Evolutionary conservation across 2,888 invertebrate species (phyloP).

Genomic region (Meloe dianella): DNA sequence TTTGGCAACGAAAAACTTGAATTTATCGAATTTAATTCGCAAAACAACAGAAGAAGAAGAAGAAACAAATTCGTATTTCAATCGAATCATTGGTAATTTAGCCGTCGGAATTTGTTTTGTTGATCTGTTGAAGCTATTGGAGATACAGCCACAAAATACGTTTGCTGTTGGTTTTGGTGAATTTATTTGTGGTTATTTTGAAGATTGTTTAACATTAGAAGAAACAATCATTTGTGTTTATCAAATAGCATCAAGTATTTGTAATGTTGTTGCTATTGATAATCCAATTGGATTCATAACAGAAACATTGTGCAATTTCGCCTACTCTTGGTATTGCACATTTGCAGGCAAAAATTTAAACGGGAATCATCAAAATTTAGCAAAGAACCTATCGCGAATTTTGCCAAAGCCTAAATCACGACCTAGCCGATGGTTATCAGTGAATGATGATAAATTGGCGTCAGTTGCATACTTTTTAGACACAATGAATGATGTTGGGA

Average conservation of each 20-base stretch:
- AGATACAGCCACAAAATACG: slow-evolving; percentile 44
- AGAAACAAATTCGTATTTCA: neutral
- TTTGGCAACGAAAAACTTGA: slow-evolving; percentile 12
- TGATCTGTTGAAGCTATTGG: slow-evolving; percentile 62
- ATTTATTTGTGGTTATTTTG: slow-evolving; percentile 89
- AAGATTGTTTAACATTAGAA: slow-evolving; percentile 82
- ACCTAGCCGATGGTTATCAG: neutral
- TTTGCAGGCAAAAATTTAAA: no score
- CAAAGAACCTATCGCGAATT: slow-evolving; percentile 26
- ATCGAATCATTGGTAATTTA: slow-evolving; percentile 33
- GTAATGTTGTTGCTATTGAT: neutral
- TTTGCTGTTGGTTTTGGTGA: slow-evolving; percentile 86
- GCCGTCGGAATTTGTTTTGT: slow-evolving; percentile 65
- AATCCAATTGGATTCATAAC: neutral
- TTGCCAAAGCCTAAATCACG: slow-evolving; percentile 55
- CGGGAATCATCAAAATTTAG: slow-evolving; percentile 11
- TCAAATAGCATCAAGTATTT: neutral
- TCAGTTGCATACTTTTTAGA: slow-evolving; percentile 90
- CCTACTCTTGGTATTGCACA: neutral
- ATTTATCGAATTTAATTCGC: slow-evolving; percentile 4
- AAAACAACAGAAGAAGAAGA: neutral
- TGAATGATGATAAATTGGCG: slow-evolving; percentile 58
- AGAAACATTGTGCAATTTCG: no score
- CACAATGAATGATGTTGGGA: slow-evolving; percentile 52
- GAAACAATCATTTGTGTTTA: slow-evolving; percentile 67